These are phyloP conservation scores for Leptinotarsa tumamoca DNA, from an alignment of 2,888 invertebrate genomes.

Conservation along the genomic window DNA sequence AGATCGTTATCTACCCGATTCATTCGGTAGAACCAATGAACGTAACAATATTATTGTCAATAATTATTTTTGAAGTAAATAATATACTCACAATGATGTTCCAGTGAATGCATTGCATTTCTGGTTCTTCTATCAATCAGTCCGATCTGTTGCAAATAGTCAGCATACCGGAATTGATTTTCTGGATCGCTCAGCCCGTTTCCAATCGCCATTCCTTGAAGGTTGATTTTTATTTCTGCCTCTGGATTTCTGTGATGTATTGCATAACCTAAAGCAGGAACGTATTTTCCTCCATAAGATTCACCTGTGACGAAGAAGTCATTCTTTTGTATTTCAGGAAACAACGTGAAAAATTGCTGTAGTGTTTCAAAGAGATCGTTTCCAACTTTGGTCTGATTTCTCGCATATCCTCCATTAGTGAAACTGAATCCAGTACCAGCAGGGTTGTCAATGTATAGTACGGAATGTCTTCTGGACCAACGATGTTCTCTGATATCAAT, in stretches of 20 bases:
- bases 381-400: constrained; percentile 84
- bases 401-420: constrained; percentile 84
- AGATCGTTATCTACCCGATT: too few relatives aligned
- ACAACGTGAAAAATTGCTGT: constrained; percentile 85
- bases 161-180: constrained; percentile 81
- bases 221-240: constrained; percentile 75
- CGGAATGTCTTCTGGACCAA: constrained; percentile 83
- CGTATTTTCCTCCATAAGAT: constrained; percentile 71
- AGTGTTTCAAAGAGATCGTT: constrained; percentile 82
- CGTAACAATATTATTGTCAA: neutral
- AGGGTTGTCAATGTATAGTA: constrained; percentile 93
- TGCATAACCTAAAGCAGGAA: constrained; percentile 81
- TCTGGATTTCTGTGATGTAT: constrained; percentile 75
- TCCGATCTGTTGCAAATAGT: constrained; percentile 84
- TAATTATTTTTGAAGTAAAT: neutral
- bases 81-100: constrained; percentile 68
- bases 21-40: neutral
- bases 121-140: constrained; percentile 76
- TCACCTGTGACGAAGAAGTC: constrained; percentile 82
- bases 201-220: constrained; percentile 80
- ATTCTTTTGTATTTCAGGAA: constrained; percentile 78
- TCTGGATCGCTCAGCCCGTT: constrained; percentile 85
- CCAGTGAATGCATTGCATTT: constrained; percentile 72
- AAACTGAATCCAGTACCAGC: constrained; percentile 91
- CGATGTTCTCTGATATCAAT: constrained; percentile 75